These are phyloP conservation scores for Hydra vulgaris DNA, from an alignment of 30 jellyfish, hydroid and myxozoan species.

Conservation along the genomic window DNA sequence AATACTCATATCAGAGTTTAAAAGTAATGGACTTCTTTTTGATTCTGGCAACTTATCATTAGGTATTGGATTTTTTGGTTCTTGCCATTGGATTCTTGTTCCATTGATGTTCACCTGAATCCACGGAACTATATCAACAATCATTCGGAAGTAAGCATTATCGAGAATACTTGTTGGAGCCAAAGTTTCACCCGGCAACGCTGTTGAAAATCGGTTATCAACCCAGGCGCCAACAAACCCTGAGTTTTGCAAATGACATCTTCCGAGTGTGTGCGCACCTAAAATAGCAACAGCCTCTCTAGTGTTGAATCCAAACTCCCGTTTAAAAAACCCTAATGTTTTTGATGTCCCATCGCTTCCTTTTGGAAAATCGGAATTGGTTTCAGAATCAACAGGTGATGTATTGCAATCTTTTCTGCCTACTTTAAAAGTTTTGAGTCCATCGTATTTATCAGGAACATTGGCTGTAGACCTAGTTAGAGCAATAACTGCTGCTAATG, in stretches of 20 bases:
- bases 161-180: not conserved
- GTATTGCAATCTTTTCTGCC: constrained; percentile 21
- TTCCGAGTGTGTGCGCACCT: constrained; percentile 20
- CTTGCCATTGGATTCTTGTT: constrained; percentile 21
- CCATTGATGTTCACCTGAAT: not conserved
- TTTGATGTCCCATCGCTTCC: not conserved
- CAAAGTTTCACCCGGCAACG: not conserved
- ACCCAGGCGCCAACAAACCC: constrained; percentile 23
- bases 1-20: constrained; percentile 5
- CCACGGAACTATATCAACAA: not conserved
- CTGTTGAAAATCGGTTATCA: not conserved
- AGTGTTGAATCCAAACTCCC: constrained; percentile 8
- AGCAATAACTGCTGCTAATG: constrained; percentile 14
- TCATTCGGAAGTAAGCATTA: not conserved
- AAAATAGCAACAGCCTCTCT: constrained; percentile 12
- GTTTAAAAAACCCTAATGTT: not conserved
- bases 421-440: not conserved
- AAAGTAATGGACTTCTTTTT: not conserved
- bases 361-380: not conserved
- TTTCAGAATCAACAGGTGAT: constrained; percentile 13
- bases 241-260: constrained; percentile 1
- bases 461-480: constrained; percentile 11
- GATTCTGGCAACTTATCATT: not conserved
- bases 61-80: not conserved
- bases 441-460: not conserved